These are phyloP conservation scores for Ifrita kowaldi DNA, from an alignment of 2,113 vertebrate genomes.

Conservation along the genomic window DNA sequence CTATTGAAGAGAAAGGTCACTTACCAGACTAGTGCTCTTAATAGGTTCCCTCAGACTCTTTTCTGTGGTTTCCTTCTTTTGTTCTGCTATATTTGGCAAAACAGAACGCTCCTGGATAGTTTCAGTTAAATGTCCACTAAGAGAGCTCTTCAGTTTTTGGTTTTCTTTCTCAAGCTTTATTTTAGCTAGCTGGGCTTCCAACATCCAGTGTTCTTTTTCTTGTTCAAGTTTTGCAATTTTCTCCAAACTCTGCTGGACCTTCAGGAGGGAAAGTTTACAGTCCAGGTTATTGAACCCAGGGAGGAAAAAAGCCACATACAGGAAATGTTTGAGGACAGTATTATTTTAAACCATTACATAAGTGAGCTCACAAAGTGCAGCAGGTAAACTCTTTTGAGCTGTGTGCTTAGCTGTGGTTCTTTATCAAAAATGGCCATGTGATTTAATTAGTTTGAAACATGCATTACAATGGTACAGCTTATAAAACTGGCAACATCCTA, in stretches of 20 bases:
- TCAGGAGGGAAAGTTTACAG: constrained; percentile 11
- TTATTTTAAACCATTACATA: not conserved
- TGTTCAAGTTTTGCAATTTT: constrained; percentile 96
- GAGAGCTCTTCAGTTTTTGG: constrained; percentile 76
- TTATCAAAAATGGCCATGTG: not conserved
- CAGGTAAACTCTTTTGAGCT: not conserved
- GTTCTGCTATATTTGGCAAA: constrained; percentile 6
- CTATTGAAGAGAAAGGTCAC: constrained; percentile 1
- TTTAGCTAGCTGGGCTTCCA: constrained; percentile 93
- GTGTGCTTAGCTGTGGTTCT: not conserved
- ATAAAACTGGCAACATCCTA: not conserved
- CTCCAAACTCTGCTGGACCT: constrained; percentile 96
- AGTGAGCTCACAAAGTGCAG: not conserved
- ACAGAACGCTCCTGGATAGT: constrained; percentile 58
- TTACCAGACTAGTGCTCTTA: constrained; percentile 83
- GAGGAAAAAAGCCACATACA: not conserved
- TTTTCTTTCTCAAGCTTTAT: constrained; percentile 95
- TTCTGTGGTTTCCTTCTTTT: constrained; percentile 65
- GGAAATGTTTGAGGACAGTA: not conserved
- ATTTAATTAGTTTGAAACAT: not conserved
- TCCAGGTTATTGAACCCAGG: not conserved
- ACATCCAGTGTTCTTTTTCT: constrained; percentile 98
- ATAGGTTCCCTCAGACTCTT: constrained; percentile 65
- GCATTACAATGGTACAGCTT: not conserved
- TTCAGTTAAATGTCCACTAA: constrained; percentile 44